Evolutionary conservation across 1,140 invertebrate genomes (phyloP), one percentile per base, ranked within the genome.

Genomic region (Wiebesia pumilae): DNA sequence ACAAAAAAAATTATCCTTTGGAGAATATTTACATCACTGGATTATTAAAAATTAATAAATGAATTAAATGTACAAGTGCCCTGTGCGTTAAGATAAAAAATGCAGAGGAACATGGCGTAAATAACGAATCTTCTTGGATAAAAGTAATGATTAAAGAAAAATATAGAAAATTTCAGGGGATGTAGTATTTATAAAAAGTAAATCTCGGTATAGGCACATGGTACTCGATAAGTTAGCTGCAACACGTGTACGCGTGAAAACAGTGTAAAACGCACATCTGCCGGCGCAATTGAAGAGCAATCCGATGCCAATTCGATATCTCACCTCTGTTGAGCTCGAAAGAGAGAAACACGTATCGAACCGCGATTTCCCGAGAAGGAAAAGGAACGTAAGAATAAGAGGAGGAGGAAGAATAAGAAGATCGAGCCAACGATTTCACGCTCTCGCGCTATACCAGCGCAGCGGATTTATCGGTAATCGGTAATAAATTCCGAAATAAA

Each of bases 401-500:
- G 47, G 14, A 69, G 33, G n/a, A 67, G 21, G 47, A 69, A 30
- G 43, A 67, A 58, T 47, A 62, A 73, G 71, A 43, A 54, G 80
- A 81, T 80, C 54, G 35, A 54, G 14, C 78, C 7, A 65, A 80
- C 54, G 78, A 54, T 80, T 80, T 80, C 78, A 62, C 78, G 54
- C 54, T 75, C 54, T 51, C 54, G 54, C 33, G 51, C 78, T 62
- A 80, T 58, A 80, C 27, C 80, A 38, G 83, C 58, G 83, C 77
- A 54, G n/a, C 79, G 88, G 73, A 90, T 89, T 90, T 93, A 93
- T 93, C 92, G 91, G 91, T 92, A 90, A 93, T 92, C 92, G 90
- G 92, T 92, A 93, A 93, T 93, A 93, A 93, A 93, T 93, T 90
- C 87, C 87, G 87, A 90, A 91, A 90, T 90, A 92, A 92, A 92